Evolutionary conservation across 2,797 vertebrate species (phyloP).

Genomic region (Cossypha niveicapilla): DNA sequence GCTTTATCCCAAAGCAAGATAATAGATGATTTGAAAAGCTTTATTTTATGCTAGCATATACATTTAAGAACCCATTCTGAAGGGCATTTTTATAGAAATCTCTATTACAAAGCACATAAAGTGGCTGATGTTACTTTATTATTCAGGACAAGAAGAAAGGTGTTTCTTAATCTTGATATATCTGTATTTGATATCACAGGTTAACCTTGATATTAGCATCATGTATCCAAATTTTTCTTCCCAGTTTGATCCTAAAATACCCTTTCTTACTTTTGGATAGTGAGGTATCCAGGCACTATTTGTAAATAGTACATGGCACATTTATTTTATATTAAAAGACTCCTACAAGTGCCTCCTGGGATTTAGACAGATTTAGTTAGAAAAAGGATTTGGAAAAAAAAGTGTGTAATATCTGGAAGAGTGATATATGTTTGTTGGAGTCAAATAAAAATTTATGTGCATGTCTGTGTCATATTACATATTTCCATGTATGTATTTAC

Average conservation of each 20-base stretch:
- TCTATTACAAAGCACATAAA: slow-evolving; percentile 1
- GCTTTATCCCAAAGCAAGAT: slow-evolving; percentile 38
- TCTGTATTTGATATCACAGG: slow-evolving; percentile 13
- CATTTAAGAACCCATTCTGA: background rate
- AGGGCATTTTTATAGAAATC: slow-evolving; percentile 31
- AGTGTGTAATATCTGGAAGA: background rate
- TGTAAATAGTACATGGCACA: background rate
- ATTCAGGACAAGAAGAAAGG: background rate
- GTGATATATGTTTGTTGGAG: background rate
- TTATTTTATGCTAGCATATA: slow-evolving; percentile 1
- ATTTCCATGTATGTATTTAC: background rate
- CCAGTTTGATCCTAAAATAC: background rate
- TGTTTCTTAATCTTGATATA: background rate
- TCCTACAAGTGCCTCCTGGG: background rate
- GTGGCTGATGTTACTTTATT: slow-evolving; percentile 12
- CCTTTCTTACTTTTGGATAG: background rate
- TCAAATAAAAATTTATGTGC: background rate
- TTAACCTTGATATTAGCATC: slow-evolving; percentile 3
- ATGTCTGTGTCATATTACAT: background rate
- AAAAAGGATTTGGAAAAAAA: background rate
- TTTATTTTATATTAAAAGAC: background rate
- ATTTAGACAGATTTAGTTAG: background rate
- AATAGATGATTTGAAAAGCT: slow-evolving; percentile 24
- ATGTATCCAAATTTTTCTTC: background rate
- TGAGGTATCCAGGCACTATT: background rate